Percentiles rank a stretch among this genome's conserved stretches.
Evolutionary conservation across 1,140 invertebrate genomes (phyloP).

Genomic region (Cecropterus lyciades): DNA sequence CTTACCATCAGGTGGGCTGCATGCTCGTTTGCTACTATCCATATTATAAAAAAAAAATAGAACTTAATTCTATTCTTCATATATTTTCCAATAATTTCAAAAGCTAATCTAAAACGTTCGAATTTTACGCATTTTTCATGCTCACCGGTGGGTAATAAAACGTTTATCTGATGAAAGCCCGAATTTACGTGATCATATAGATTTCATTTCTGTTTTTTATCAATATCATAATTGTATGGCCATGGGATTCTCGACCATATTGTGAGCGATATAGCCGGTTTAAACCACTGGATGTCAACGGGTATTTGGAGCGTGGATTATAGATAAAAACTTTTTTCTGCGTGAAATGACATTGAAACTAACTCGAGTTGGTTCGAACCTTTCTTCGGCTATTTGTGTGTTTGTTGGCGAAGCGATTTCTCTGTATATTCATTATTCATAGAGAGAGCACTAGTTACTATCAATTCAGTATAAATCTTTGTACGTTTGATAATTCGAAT

Average conservation of each 20-base stretch:
- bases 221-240: constrained; percentile 22
- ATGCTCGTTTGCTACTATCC: too few species aligned
- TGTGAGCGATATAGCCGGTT: constrained; percentile 15
- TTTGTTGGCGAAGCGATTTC: neutral
- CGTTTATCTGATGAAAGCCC: constrained; percentile 50
- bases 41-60: neutral
- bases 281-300: neutral
- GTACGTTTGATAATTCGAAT: neutral
- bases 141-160: constrained; percentile 41
- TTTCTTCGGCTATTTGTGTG: constrained; percentile 21
- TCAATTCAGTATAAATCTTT: neutral
- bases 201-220: constrained; percentile 31
- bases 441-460: constrained; percentile 18
- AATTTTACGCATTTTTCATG: constrained; percentile 41
- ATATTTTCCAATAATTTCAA: neutral
- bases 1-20: too few species aligned
- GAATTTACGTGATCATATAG: constrained; percentile 49
- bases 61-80: neutral
- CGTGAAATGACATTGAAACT: constrained; percentile 36
- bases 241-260: constrained; percentile 20
- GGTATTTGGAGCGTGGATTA: constrained; percentile 32
- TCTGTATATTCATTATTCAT: neutral
- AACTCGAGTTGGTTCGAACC: constrained; percentile 9
- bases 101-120: constrained; percentile 10
- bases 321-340: constrained; percentile 34